Evolutionary conservation across 2,797 vertebrate species (phyloP).

Genomic region (Parauchenoglanis punctatus): DNA sequence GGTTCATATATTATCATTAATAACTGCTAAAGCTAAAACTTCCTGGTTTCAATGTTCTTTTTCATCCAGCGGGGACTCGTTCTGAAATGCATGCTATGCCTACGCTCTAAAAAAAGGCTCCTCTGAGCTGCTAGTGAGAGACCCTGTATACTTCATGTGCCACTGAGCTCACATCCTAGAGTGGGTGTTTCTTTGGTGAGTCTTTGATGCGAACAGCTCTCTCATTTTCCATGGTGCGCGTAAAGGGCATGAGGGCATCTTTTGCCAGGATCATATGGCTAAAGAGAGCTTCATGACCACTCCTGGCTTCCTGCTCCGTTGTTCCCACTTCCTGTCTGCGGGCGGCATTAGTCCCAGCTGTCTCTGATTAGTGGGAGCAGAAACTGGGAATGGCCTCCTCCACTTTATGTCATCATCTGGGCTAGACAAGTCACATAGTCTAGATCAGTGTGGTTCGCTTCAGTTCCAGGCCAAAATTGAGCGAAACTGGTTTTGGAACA

Average conservation of each 20-base stretch:
- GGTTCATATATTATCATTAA: not conserved
- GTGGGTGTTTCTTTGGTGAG: conserved; percentile 22
- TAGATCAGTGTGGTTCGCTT: conserved; percentile 3
- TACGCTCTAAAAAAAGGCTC: conserved; percentile 17
- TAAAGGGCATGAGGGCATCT: conserved; percentile 32
- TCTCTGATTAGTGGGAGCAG: conserved; percentile 42
- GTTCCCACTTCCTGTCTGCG: conserved; percentile 56
- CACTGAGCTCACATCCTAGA: conserved; percentile 27
- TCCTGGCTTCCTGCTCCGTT: conserved; percentile 52
- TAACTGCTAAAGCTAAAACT: not conserved
- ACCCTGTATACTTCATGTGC: not conserved
- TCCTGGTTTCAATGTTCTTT: conserved; percentile 12
- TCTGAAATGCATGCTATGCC: not conserved
- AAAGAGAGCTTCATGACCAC: conserved; percentile 39
- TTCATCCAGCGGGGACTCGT: not conserved
- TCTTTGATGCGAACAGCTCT: conserved; percentile 32
- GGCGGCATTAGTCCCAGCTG: conserved; percentile 44
- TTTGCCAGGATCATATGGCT: conserved; percentile 30
- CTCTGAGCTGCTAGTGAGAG: conserved; percentile 21
- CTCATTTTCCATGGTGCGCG: conserved; percentile 40
- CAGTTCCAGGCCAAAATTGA: conserved; percentile 5
- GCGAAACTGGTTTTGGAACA: conserved; percentile 10
- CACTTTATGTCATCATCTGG: conserved; percentile 42
- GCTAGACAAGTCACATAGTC: not conserved
- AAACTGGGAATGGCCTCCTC: conserved; percentile 40